Evolutionary conservation across 2,113 vertebrate species (phyloP), one percentile per base, ranked within the genome.

Genomic region (Pteruthius melanotis): DNA sequence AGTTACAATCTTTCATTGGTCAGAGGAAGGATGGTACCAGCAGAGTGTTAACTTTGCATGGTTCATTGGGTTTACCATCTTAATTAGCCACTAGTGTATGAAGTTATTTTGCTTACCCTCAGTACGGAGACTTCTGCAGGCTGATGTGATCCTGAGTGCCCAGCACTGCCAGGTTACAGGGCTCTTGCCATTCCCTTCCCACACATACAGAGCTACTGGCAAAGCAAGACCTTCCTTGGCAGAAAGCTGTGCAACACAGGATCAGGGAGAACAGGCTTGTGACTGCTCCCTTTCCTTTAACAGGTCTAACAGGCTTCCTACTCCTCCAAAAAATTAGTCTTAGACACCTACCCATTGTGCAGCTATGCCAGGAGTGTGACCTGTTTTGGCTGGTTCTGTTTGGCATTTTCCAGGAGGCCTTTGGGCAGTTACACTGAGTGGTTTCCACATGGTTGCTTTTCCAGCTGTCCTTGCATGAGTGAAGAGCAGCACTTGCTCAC

Each of bases 201-300:
- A 0, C 54, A 44, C 47, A 13, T 1, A 1, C 0, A 4, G 56
- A 64, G 37, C 40, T 47, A 2, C 45, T 47, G 31, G 40, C 27
- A 5, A 57, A 63, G 21, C 11, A 13, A 39, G 45, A 37, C 68
- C 30, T 57, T 81, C 19, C 5, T 17, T 18, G 16, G 42, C 63
- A 91, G 69, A 47, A 52, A 60, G 44, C 74, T 68, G 44, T 16
- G 30, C 59, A 66, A 39, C 9, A 5, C 0, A 0, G 22, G 49
- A 49, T 60, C 45, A 13, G 6, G 16, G 35, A 76, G 61, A 88
- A 65, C 37, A 71, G 56, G n/a, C 59, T 80, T n/a, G 42, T 28
- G 60, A 26, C 7, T 30, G 14, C 20, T 74, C 33, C 69, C 39
- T 61, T 60, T 66, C 35, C 50, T 83, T 83, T 26, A 53, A 22